Evolutionary conservation across 2,888 invertebrate species (phyloP).

Genomic region (Sepioteuthis lessoniana): DNA sequence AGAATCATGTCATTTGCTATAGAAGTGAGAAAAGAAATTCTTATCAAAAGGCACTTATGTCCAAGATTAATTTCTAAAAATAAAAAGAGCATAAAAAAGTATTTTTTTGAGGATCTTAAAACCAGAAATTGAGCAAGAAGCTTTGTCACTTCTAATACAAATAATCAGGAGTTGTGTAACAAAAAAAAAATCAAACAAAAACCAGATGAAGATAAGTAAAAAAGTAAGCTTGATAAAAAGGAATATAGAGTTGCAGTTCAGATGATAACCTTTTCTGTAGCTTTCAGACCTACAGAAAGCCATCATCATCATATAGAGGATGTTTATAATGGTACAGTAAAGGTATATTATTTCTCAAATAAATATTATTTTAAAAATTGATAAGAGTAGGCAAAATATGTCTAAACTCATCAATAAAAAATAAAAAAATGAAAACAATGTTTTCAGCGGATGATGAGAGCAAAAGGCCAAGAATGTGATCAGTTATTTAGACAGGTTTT

Average conservation of each 20-base stretch:
- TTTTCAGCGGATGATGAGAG: too few relatives aligned
- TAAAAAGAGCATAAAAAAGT: background rate
- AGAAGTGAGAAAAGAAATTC: background rate
- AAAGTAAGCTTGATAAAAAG: conserved; percentile 4
- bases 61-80: background rate
- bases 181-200: background rate
- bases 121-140: background rate
- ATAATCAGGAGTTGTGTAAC: background rate
- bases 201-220: background rate
- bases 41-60: too few relatives aligned
- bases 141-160: background rate
- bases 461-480: too few relatives aligned
- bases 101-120: background rate
- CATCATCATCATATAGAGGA: background rate
- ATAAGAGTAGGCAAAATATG: background rate
- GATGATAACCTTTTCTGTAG: background rate
- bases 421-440: too few relatives aligned
- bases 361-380: background rate
- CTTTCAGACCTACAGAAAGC: background rate
- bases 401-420: background rate
- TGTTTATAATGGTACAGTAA: too few relatives aligned
- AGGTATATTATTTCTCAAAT: background rate
- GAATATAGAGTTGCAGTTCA: background rate
- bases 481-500: too few relatives aligned
- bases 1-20: background rate